Conservation (phyloP, 1,140 invertebrate genomes). For the Macrocentrus cingulum region DNA sequence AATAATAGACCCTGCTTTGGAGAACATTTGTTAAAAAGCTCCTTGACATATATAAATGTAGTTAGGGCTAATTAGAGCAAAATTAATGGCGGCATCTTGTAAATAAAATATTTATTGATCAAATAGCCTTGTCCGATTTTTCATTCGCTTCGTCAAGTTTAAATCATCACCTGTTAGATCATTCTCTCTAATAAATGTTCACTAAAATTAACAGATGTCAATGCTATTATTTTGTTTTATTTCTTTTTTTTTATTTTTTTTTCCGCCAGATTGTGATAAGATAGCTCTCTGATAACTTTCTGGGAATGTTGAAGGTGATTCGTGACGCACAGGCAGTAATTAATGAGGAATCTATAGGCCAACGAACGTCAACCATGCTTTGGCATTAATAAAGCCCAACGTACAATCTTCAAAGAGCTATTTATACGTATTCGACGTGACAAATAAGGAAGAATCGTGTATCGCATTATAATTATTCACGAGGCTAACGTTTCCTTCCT, state of each 20-base stretch:
- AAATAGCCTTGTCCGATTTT: neutral
- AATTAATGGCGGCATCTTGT: constrained; percentile 32
- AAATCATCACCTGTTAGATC: neutral
- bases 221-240: too few species aligned
- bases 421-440: constrained; percentile 5
- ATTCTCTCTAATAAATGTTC: neutral
- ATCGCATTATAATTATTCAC: constrained; percentile 12
- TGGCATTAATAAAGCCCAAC: neutral
- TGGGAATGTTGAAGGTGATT: too few species aligned
- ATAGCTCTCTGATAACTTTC: neutral
- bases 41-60: too few species aligned
- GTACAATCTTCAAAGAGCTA: neutral
- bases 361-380: too few species aligned
- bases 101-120: constrained; percentile 50
- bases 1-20: neutral
- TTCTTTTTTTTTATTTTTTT: too few species aligned
- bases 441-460: constrained; percentile 10
- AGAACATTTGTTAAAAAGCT: too few species aligned
- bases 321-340: too few species aligned
- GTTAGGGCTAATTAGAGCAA: constrained; percentile 8
- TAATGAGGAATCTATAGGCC: constrained; percentile 1
- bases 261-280: neutral
- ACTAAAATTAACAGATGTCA: constrained; percentile 5
- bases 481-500: neutral
- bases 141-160: neutral